Conservation (phyloP, 2,888 invertebrate genomes). For the Lepeophtheirus nordmannii region DNA sequence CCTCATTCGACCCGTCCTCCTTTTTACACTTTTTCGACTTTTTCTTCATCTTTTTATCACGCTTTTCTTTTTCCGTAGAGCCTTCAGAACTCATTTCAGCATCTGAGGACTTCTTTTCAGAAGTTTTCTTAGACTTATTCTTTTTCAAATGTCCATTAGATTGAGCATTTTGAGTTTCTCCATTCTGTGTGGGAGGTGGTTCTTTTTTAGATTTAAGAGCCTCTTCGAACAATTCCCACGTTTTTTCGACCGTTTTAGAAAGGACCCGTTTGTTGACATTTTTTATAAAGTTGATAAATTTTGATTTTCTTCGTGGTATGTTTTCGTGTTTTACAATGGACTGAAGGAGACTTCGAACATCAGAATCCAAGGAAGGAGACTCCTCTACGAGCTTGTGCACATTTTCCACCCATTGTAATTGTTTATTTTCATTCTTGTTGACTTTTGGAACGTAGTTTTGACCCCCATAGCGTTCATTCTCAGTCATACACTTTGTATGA, state of each 20-base stretch:
- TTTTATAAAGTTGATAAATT: conserved; percentile 45
- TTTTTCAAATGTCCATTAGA: conserved; percentile 31
- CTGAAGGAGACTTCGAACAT: conserved; percentile 48
- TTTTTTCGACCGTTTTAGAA: conserved; percentile 45
- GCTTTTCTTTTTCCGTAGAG: conserved; percentile 33
- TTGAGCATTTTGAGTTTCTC: background rate
- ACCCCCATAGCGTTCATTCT: conserved; percentile 74
- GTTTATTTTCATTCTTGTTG: conserved; percentile 65
- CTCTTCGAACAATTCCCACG: conserved; percentile 45
- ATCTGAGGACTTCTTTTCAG: conserved; percentile 27
- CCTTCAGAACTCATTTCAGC: conserved; percentile 35
- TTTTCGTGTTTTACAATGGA: conserved; percentile 55
- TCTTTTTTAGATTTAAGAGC: conserved; percentile 26
- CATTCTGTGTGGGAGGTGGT: background rate
- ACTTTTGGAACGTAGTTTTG: conserved; percentile 56
- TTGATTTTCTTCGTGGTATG: conserved; percentile 67
- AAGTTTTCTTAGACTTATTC: conserved; percentile 19
- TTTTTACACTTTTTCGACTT: conserved; percentile 27
- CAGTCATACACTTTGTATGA: conserved; percentile 68
- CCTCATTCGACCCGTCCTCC: conserved; percentile 28
- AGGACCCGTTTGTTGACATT: conserved; percentile 43
- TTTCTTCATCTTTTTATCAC: conserved; percentile 36
- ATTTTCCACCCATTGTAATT: conserved; percentile 62
- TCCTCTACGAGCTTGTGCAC: conserved; percentile 48
- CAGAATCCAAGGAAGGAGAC: conserved; percentile 41